Conservation (phyloP, 2,888 invertebrate genomes). For the Cosmia trapezina region DNA sequence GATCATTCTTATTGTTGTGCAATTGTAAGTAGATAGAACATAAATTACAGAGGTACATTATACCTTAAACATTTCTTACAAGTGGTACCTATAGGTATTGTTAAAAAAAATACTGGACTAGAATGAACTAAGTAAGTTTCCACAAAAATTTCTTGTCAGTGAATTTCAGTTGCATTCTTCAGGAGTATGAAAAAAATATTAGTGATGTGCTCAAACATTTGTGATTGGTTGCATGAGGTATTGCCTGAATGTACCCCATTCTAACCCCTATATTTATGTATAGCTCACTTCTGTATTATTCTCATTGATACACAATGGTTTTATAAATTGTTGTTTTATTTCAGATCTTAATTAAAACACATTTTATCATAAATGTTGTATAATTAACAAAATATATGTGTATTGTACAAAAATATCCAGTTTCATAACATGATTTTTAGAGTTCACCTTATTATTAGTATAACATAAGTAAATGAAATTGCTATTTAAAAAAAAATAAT, state of each 20-base stretch:
- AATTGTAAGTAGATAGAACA: slow-evolving; percentile 57
- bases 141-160: neutral
- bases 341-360: slow-evolving; percentile 62
- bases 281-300: slow-evolving; percentile 89
- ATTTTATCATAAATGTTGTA: slow-evolving; percentile 53
- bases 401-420: slow-evolving; percentile 14
- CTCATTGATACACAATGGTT: slow-evolving; percentile 88
- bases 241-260: slow-evolving; percentile 84
- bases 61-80: slow-evolving; percentile 20
- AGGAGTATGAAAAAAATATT: slow-evolving; percentile 37
- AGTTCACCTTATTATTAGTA: neutral
- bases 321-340: slow-evolving; percentile 85
- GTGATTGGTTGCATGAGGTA: slow-evolving; percentile 53
- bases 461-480: neutral
- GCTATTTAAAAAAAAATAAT: slow-evolving; percentile 6
- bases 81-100: slow-evolving; percentile 21
- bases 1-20: slow-evolving; percentile 67
- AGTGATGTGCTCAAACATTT: slow-evolving; percentile 69
- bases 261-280: slow-evolving; percentile 85
- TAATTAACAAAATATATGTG: slow-evolving; percentile 35
- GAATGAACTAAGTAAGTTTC: slow-evolving; percentile 15
- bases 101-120: slow-evolving; percentile 3
- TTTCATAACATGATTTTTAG: neutral
- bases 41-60: slow-evolving; percentile 6
- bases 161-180: slow-evolving; percentile 6